Base-by-base conservation (phyloP, 2,113 vertebrate genomes). In the Oostethus manadensis region DNA sequence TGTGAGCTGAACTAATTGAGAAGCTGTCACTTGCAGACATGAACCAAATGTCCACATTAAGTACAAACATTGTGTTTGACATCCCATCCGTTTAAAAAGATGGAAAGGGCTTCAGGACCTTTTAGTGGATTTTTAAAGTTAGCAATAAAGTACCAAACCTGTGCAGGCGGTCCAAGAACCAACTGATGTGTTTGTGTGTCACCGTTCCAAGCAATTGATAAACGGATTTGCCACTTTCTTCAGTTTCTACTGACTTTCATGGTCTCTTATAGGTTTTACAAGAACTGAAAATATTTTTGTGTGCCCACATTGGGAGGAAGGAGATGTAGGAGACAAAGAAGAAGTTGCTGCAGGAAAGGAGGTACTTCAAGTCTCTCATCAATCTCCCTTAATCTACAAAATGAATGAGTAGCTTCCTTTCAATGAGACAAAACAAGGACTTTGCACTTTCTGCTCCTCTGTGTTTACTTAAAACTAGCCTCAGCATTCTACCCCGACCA, bases 1-100 rank as follows among this genome's bases (percentile, higher is more conserved):
- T 87, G 85, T 81, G 70, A 76, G 66, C 70, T 75, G 70, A 76
- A 82, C 83, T 84, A 86, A 86, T 81, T 86, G 81, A 79, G 83
- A 85, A 84, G 80, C 72, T 79, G 83, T 86, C 84, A 81, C 66
- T 79, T 64, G 42, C 73, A 81, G 76, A 75, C 74, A 81, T 74
- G 74, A 77, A 78, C 78, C 78, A 81, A 84, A 82, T 78, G 81
- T 84, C 77, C 83, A 81, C 72, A 84, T 84, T 84, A 85, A 71
- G 73, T 77, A 78, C 82, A 71, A 81, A 78, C 83, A 74, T 82
- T 85, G 77, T 82, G 76, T 85, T 73, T 81, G 76, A 81, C 79
- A 73, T 76, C 80, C 78, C 68, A 15, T 74, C 51, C 57, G 73
- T 84, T 29, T 3, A 4, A 3, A 83, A 76, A 69, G 77, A 72